These are phyloP conservation scores for Clistopyga incitator DNA, from an alignment of 2,888 invertebrate species.

Conservation along the genomic window DNA sequence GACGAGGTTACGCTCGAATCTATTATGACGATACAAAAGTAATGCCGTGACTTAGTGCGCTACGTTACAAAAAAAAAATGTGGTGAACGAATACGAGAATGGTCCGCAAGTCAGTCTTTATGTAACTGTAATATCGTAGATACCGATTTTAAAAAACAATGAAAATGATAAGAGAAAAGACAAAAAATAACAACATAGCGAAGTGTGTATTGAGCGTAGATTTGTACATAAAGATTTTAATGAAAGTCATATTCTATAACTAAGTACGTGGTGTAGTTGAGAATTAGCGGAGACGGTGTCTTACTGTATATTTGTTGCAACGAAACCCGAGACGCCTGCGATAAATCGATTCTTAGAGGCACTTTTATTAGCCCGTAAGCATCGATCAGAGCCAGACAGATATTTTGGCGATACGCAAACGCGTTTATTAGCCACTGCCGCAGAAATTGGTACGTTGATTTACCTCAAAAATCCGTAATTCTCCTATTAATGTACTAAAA, in stretches of 20 bases:
- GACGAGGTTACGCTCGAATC: constrained; percentile 17
- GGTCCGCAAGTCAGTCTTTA: constrained; percentile 70
- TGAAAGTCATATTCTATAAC: constrained; percentile 80
- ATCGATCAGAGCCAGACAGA: constrained; percentile 1
- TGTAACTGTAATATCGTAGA: constrained; percentile 73
- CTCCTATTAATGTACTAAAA: too few relatives aligned
- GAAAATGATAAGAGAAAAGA: constrained; percentile 14
- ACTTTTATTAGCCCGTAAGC: neutral
- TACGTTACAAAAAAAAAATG: constrained; percentile 19
- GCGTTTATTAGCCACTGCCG: too few relatives aligned
- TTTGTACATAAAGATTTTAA: constrained; percentile 77
- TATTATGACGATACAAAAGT: constrained; percentile 3
- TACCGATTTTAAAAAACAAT: constrained; percentile 64
- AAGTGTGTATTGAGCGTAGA: constrained; percentile 74
- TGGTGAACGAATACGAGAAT: constrained; percentile 17
- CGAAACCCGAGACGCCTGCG: constrained; percentile 66
- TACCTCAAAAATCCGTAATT: too few relatives aligned
- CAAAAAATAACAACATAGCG: constrained; percentile 66
- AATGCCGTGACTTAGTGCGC: constrained; percentile 24
- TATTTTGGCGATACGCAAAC: neutral
- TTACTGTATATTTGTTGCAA: constrained; percentile 78
- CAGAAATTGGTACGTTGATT: too few relatives aligned
- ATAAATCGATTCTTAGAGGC: constrained; percentile 6
- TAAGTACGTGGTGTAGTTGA: constrained; percentile 70
- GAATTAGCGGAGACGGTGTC: constrained; percentile 64